Base-by-base conservation (phyloP, 2,113 vertebrate genomes). In the Syngnathus typhle region DNA sequence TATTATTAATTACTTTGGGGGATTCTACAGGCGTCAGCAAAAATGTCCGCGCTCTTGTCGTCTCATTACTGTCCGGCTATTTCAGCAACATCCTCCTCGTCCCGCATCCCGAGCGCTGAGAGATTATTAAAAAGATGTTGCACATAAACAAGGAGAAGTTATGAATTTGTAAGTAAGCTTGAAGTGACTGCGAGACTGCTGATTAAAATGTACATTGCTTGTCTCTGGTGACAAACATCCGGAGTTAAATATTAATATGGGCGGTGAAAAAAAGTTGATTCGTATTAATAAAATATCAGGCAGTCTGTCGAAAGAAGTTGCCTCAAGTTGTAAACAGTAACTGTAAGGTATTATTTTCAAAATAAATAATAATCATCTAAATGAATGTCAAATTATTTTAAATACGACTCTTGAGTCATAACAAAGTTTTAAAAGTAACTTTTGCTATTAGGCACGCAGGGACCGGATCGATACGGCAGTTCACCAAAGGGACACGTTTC, bases 1-100 rank as follows among this genome's bases (percentile, higher is more conserved):
- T 72, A 67, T 78, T 81, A 75, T 86, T 89, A 84, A 84, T 86
- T 81, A 69, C 82, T 67, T 65, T 69, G 66, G 60, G 44, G 63
- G 60, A 65, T 81, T 88, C 55, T 60, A 67, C 64, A 47, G n/a
- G 70, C 68, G 66, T 89, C 89, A 90, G 87, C 86, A 88, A 67
- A 62, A 85, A 83, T 63, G 70, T 77, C 67, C 37, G 64, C 23
- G 46, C 69, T 85, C 65, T 78, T 64, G 77, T 74, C 76, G 70
- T 81, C 81, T 89, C 80, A 87, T 88, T 89, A 87, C 65, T 65
- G 82, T 82, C 79, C 44, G 56, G 75, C 76, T 58, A 78, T 78
- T 84, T 85, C 85, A 85, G 85, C 87, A 87, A 75, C 78, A 84
- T 82, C 65, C 63, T 75, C 75, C 69, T 68, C 43, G 27, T 65